Conservation (phyloP, 2,888 invertebrate species). For the Blera fallax region DNA sequence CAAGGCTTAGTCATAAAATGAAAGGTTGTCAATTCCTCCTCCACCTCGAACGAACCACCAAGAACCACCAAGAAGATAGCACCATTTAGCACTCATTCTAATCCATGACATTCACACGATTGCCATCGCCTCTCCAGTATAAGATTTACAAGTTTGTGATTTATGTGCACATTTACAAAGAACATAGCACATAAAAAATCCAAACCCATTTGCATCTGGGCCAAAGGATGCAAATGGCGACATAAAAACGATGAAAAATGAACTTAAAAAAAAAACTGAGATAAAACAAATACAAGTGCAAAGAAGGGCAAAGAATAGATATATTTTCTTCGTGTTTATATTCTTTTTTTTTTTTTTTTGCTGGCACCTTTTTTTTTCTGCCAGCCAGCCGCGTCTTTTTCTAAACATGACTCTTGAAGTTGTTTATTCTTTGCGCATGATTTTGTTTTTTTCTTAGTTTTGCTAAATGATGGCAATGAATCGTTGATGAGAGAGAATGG, state of each 20-base stretch:
- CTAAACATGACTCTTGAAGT: conserved; percentile 58
- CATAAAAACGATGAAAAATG: conserved; percentile 39
- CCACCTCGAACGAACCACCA: background rate
- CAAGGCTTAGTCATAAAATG: background rate
- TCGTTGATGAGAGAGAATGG: conserved; percentile 66
- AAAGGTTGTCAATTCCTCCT: background rate
- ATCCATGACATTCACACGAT: conserved; percentile 43
- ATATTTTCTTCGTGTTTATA: conserved; percentile 56
- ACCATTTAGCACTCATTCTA: conserved; percentile 31
- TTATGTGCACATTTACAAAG: conserved; percentile 65
- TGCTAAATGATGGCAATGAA: conserved; percentile 72
- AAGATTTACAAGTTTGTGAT: conserved; percentile 63
- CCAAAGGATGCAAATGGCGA: conserved; percentile 68
- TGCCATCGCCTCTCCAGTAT: conserved; percentile 9
- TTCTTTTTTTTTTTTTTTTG: conserved; percentile 36
- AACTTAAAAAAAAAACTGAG: background rate
- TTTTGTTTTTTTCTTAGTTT: conserved; percentile 57
- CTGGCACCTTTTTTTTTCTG: conserved; percentile 38
- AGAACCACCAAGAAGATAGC: background rate
- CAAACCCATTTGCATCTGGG: conserved; percentile 63
- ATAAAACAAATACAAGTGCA: conserved; percentile 26
- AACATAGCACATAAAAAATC: conserved; percentile 51
- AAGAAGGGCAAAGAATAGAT: conserved; percentile 47
- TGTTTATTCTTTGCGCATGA: conserved; percentile 59
- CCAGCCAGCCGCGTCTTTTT: background rate